Conservation (phyloP, 2,888 invertebrate species). For the Cheiracanthium punctorium region DNA sequence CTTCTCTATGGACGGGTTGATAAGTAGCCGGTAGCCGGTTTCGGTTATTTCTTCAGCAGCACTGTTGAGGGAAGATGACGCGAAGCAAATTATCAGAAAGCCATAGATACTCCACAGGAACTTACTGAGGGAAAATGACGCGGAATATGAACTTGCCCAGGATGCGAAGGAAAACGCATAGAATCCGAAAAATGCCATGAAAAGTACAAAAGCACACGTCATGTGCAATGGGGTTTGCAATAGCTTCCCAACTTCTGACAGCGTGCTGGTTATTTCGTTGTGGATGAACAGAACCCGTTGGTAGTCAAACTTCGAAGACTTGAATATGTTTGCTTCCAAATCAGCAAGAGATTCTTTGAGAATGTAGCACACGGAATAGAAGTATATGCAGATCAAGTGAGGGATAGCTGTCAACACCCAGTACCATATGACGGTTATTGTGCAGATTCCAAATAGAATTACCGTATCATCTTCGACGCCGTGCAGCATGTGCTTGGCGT, state of each 20-base stretch:
- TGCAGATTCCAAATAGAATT: background rate
- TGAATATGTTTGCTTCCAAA: background rate
- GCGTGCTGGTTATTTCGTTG: background rate
- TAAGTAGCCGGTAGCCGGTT: background rate
- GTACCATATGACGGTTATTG: background rate
- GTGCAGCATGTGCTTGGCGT: too few species aligned
- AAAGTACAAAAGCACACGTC: background rate
- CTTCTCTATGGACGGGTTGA: background rate
- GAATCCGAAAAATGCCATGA: background rate
- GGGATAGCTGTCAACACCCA: background rate
- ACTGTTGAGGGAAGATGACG: background rate
- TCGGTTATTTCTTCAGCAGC: background rate
- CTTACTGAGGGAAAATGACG: background rate
- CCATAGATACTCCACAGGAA: background rate
- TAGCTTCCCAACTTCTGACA: background rate
- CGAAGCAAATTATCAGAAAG: background rate
- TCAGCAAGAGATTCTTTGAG: background rate
- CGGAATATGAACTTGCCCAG: background rate
- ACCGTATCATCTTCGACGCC: too few species aligned
- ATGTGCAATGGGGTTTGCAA: background rate
- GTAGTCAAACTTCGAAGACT: background rate
- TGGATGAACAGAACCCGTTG: background rate
- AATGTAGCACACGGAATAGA: background rate
- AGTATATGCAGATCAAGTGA: background rate
- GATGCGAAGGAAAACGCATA: background rate